Base-by-base conservation (phyloP, 2,888 invertebrate species). In the Blomia tropicalis region DNA sequence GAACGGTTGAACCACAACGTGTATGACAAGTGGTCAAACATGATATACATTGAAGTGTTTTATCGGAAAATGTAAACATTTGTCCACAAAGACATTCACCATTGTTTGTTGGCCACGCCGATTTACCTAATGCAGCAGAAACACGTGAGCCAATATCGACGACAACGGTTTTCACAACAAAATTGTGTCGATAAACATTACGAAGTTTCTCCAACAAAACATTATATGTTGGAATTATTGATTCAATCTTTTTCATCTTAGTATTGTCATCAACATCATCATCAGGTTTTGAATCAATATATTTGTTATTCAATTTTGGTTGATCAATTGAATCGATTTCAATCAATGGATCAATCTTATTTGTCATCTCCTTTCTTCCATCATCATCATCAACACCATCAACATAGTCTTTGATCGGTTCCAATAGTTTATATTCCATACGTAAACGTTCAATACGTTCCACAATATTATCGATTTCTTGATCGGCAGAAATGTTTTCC, bases 11-110 rank as follows among this genome's bases (percentile, higher is more conserved):
- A 3, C 32, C 41, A 44, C 62, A 62, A 11, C 7, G 14, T 7
- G 56, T 25, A 25, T 62, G 62, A 30, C 56, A 43, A 5, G 29
- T 27, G 23, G 62, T 27, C 22, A 62, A n/a, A 31, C 62, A 62
- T 17, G 25, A 30, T 4, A 62, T 41, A 25, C 62, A 62, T 47
- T 56, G 62, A 27, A 62, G 36, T 22, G 47, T 47, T 47, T 62
- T 62, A n/a, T 62, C 58, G 22, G 58, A 56, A 25, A 62, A 62
- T 23, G 36, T 23, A 7, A 62, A 56, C 17, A 4, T 14, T 32
- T 62, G 5, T 5, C 53, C 29, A 22, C 62, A 62, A 43, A 58
- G 25, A 41, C 58, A 25, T n/a, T 56, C 22, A 11, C 29, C 11
- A 23, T 31, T 29, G 43, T 31, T 62, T 14, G 30, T 17, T 22